Base-by-base conservation (phyloP, 2,797 vertebrate genomes). In the Enteromius fasciolatus region DNA sequence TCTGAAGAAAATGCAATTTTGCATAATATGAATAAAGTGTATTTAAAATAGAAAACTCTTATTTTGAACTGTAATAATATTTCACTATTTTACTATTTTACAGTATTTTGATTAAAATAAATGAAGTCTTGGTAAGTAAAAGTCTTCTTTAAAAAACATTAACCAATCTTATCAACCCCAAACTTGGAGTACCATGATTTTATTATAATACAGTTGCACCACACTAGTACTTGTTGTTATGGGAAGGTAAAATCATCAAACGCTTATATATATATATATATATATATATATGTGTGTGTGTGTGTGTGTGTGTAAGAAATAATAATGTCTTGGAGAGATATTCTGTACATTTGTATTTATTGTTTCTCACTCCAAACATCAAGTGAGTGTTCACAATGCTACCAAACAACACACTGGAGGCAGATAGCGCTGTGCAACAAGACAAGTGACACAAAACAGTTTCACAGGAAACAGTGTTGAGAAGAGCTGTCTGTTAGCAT, bases 391-490 rank as follows among this genome's bases (percentile, higher is more conserved):
- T 59, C 52, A 57, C 77, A 79, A 12, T 39, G 9, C 44, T 39
- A 33, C 4, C 63, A 66, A 48, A 78, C 20, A 39, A 48, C 63
- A 78, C 31, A 52, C 20, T 25, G 64, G 66, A 54, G 64, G 15
- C 5, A 63, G 57, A 46, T 8, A 63, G 57, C 5, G 17, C 44
- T 46, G 57, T 28, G 57, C 57, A 48, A 46, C 64, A 69, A 69
- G 48, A 79, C 33, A 79, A 80, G 36, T 44, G 36, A 70, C 66
- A 79, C 33, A 57, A 76, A 67, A 39, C 15, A 41, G 64, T 15
- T 76, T 79, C 48, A 79, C 66, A 69, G 39, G 61, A 57, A 41
- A 79, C n/a, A 17, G 44, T 12, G 64, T 28, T 36, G 28, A 69
- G 31, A 41, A 28, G 28, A 77, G n/a, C 50, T 63, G 57, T 63